Conservation (phyloP, 2,113 vertebrate species). For the human region GRCh38 chr2:235724501-235725000, state of each 20-base stretch:
- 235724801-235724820: background rate
- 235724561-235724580: accelerated
- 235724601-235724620: accelerated
- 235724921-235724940: background rate
- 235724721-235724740: background rate
- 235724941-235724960: background rate
- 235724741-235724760: accelerated
- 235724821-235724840: no score
- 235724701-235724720: accelerated
- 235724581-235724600: accelerated
- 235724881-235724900: background rate
- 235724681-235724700: background rate
- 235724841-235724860: accelerated
- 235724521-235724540: accelerated
- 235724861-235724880: accelerated
- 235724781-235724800: accelerated
- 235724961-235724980: background rate
- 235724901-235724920: background rate
- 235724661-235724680: background rate
- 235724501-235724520: accelerated
- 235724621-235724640: no score
- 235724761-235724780: accelerated
- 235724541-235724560: accelerated
- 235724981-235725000: background rate
- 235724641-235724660: background rate